These are phyloP conservation scores for Paratilapia polleni DNA, from an alignment of 2,113 vertebrate species.

Conservation along the genomic window DNA sequence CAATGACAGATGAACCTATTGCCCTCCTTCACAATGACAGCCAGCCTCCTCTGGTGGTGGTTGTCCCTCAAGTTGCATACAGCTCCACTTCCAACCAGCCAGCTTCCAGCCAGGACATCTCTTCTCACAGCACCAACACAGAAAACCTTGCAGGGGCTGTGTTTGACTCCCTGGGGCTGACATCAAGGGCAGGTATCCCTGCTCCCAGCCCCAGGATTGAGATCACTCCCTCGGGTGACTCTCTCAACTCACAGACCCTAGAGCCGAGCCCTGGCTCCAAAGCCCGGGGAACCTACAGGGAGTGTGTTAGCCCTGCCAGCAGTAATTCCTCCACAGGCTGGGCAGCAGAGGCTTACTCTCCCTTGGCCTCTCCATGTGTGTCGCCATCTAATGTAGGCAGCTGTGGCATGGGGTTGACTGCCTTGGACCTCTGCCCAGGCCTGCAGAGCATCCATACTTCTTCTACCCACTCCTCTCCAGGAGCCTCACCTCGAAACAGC, in stretches of 20 bases:
- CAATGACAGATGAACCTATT: conserved; percentile 70
- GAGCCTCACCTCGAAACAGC: conserved; percentile 91
- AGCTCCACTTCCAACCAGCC: conserved; percentile 81
- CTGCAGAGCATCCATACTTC: conserved; percentile 92
- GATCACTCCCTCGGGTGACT: conserved; percentile 94
- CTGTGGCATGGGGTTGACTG: conserved; percentile 69
- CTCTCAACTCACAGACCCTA: conserved; percentile 84
- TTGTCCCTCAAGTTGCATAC: conserved; percentile 79
- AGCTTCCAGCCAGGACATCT: conserved; percentile 71
- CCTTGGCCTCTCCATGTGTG: conserved; percentile 89
- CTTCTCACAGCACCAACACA: conserved; percentile 65
- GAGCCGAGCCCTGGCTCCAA: conserved; percentile 83
- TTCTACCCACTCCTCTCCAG: conserved; percentile 93
- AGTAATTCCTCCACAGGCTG: conserved; percentile 97
- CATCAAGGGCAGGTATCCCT: conserved; percentile 77
- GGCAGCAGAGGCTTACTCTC: conserved; percentile 88
- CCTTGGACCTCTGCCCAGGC: conserved; percentile 89
- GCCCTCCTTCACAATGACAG: conserved; percentile 79
- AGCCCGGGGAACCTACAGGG: conserved; percentile 83
- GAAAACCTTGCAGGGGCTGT: conserved; percentile 58
- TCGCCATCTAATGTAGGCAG: conserved; percentile 83
- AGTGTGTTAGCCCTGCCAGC: conserved; percentile 97
- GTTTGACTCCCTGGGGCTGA: conserved; percentile 34
- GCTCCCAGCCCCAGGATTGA: conserved; percentile 95
- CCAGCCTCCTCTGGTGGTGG: conserved; percentile 85